phyloP scores from a whole-genome alignment of 2,113 vertebrate species.

The Macroglossus sobrinus region DNA sequence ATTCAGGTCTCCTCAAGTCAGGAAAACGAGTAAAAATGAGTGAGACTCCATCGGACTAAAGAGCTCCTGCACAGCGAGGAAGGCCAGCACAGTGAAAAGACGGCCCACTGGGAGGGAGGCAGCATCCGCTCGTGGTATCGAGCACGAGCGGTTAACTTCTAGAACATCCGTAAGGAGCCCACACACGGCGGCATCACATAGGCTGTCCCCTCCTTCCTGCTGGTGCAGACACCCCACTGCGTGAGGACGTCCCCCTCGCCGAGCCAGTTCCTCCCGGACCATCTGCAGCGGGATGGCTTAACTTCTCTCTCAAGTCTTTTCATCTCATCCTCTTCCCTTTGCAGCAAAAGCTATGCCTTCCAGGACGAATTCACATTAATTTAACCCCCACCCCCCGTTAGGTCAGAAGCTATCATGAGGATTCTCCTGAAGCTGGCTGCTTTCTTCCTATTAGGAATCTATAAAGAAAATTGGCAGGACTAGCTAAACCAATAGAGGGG shows the following conservation, averaged over 20 bases:
- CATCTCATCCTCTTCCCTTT: constrained; percentile 11
- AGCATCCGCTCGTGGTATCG: background rate
- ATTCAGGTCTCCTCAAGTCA: background rate
- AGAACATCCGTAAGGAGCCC: too few relatives aligned
- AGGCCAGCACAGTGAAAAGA: background rate
- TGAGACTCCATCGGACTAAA: background rate
- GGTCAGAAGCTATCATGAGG: background rate
- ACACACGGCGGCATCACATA: too few relatives aligned
- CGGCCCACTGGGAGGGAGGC: background rate
- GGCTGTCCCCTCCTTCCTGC: background rate
- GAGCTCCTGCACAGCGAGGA: too few relatives aligned
- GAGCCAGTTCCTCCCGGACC: too few relatives aligned
- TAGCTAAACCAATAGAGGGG: background rate
- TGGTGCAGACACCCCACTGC: too few relatives aligned
- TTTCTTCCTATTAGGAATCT: background rate
- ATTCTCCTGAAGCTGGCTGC: background rate
- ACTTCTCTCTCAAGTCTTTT: background rate
- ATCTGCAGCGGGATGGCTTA: too few relatives aligned
- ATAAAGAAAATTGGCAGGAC: background rate
- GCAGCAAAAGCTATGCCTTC: background rate
- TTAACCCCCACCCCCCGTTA: background rate
- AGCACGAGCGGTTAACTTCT: background rate
- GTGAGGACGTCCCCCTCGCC: background rate
- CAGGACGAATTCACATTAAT: constrained; percentile 14
- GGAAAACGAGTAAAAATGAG: background rate